Evolutionary conservation across 1,140 invertebrate species (phyloP).

Genomic region (Anastatus disparis): DNA sequence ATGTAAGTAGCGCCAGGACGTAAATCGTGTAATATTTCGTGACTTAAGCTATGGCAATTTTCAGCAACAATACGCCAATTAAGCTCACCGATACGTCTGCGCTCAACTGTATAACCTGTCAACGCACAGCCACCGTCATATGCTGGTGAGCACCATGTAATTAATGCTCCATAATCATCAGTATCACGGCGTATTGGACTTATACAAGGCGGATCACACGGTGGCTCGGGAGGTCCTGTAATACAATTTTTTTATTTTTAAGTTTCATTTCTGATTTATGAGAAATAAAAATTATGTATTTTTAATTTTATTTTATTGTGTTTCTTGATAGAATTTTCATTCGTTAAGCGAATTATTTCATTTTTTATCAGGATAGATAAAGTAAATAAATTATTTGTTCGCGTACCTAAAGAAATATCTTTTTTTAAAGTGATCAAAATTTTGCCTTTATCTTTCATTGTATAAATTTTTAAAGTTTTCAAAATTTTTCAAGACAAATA

Average conservation of each 20-base stretch:
- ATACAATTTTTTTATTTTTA: slow-evolving; percentile 12
- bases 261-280: not conserved
- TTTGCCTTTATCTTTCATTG: no score
- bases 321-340: no score
- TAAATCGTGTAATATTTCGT: slow-evolving; percentile 68
- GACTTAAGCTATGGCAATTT: slow-evolving; percentile 74
- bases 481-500: no score
- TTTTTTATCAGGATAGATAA: no score
- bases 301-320: no score
- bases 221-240: slow-evolving; percentile 78
- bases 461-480: no score
- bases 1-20: slow-evolving; percentile 71
- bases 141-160: slow-evolving; percentile 84
- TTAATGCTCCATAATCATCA: slow-evolving; percentile 65
- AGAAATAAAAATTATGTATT: no score
- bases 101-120: slow-evolving; percentile 84
- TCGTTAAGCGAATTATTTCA: no score
- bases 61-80: slow-evolving; percentile 72
- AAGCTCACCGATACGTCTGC: slow-evolving; percentile 68
- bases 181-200: slow-evolving; percentile 46
- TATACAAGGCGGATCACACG: slow-evolving; percentile 74
- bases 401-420: no score
- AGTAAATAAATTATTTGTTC: no score
- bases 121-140: slow-evolving; percentile 89
- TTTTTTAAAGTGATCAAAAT: no score